Evolutionary conservation across 2,113 vertebrate genomes (phyloP), one percentile per base, ranked within the genome.

Genomic region (Chionodraco myersi): DNA sequence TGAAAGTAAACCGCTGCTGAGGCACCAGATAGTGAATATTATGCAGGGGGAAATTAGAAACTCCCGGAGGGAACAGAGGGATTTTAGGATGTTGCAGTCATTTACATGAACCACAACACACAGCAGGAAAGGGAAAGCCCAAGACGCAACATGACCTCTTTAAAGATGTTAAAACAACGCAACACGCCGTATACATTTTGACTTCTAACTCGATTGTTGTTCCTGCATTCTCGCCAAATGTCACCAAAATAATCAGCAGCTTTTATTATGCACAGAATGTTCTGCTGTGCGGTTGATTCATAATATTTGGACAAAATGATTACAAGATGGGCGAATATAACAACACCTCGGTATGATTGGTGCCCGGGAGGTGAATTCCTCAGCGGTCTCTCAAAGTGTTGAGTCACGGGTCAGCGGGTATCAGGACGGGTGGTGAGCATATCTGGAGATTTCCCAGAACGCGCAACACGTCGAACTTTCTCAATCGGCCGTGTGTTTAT

Each of bases 401-500:
- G 26, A 64, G 34, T 83, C 72, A 83, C 65, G 14, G 47, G 52
- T 65, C 53, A 21, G 23, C 73, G 2, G 49, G 52, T 34, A 15
- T 57, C 26, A 73, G 79, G 52, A 57, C 34, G 36, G 41, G 59
- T 51, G 44, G 6, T 47, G 13, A 74, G 41, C 49, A 2, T 56
- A 72, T 57, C 26, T 82, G n/a, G 66, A 89, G 79, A 87, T 60
- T 75, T 86, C 88, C 90, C 48, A 82, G 61, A 82, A 77, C 54
- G 48, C 10, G 82, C 85, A 90, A 92, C 76, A 57, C 18, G 10
- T 69, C 18, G 48, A 13, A 60, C 30, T 86, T 84, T 80, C 87
- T 83, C 83, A 89, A 79, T 12, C 14, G 1, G 3, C 34, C 1
- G 66, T 45, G 49, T 49, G 59, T 36, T 44, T 13, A 78, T 30